Base-by-base conservation (phyloP, 2,113 vertebrate species). In the Chloroceryle aenea region DNA sequence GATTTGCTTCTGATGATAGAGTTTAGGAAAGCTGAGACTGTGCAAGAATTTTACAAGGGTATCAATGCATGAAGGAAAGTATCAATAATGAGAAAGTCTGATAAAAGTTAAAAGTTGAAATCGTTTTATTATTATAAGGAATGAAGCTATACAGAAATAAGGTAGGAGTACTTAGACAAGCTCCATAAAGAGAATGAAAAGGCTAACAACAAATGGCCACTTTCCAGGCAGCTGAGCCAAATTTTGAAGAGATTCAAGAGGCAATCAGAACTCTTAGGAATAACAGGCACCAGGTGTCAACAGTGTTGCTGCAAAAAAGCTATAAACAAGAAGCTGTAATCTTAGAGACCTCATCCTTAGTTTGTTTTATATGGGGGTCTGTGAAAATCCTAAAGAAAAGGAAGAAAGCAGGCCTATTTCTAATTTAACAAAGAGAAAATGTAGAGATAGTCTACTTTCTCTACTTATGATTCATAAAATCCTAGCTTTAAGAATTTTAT, bases 241-340 rank as follows among this genome's bases (percentile, higher is more conserved):
- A 93, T 83, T 96, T 62, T 90, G 40, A 73, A 85, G 82, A 76
- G 30, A 93, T 74, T 93, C 92, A 86, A 94, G 88, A 90, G 88
- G 72, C 67, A 93, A 92, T 92, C 88, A 96, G 67, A 85, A 59
- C 59, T 74, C 82, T 80, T 76, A 88, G 53, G 53, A 93, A 90
- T 92, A 95, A 94, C 63, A 92, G 94, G 90, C n/a, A 93, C 67
- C 88, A 93, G 94, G 90, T 94, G 92, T 89, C 4, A 5, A 87
- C 32, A 95, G 30, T 40, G 45, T 14, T 69, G 75, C 8, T 58
- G 17, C 53, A 90, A 40, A 83, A 90, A 83, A 26, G 40, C 61
- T 93, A 83, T 85, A 92, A 90, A 77, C 25, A 87, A 91, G 74
- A 87, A 82, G 29, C 21, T 52, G 16, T 43, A 87, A 64, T 94